Conservation (phyloP, 2,797 vertebrate genomes). For the Thalassophryne amazonica region DNA sequence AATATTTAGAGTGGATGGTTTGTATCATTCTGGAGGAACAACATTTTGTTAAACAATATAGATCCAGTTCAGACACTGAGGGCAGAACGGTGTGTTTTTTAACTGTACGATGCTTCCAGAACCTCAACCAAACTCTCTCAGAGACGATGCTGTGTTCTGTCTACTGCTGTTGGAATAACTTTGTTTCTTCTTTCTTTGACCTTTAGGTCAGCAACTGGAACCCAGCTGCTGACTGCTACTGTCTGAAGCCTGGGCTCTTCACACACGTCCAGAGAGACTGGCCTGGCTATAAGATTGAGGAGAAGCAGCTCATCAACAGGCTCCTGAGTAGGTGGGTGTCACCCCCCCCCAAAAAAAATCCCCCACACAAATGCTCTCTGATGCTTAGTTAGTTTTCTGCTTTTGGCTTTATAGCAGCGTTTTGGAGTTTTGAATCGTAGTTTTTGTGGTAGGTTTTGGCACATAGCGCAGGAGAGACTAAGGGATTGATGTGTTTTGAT, state of each 20-base stretch:
- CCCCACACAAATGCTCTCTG: background rate
- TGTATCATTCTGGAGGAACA: constrained; percentile 32
- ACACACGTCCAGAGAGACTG: constrained; percentile 73
- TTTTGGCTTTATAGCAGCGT: too few relatives aligned
- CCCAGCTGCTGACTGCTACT: constrained; percentile 76
- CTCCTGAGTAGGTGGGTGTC: constrained; percentile 70
- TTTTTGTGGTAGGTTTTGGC: background rate
- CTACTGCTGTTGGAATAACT: too few relatives aligned
- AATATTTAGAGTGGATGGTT: constrained; percentile 42
- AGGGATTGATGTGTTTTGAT: constrained; percentile 41
- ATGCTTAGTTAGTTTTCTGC: too few relatives aligned
- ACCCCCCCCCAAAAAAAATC: too few relatives aligned
- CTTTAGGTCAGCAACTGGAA: constrained; percentile 77
- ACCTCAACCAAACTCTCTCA: constrained; percentile 4
- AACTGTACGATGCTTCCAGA: background rate
- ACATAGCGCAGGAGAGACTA: constrained; percentile 21
- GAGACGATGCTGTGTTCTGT: background rate
- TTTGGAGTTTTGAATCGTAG: too few relatives aligned
- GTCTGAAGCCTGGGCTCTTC: constrained; percentile 76
- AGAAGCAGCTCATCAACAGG: constrained; percentile 75
- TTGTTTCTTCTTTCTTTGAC: constrained; percentile 5
- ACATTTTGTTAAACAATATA: constrained; percentile 17
- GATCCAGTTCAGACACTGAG: background rate
- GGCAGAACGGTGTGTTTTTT: too few relatives aligned
- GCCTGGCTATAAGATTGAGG: constrained; percentile 76